Evolutionary conservation across 2,797 vertebrate genomes (phyloP).

Genomic region (Falco cherrug): DNA sequence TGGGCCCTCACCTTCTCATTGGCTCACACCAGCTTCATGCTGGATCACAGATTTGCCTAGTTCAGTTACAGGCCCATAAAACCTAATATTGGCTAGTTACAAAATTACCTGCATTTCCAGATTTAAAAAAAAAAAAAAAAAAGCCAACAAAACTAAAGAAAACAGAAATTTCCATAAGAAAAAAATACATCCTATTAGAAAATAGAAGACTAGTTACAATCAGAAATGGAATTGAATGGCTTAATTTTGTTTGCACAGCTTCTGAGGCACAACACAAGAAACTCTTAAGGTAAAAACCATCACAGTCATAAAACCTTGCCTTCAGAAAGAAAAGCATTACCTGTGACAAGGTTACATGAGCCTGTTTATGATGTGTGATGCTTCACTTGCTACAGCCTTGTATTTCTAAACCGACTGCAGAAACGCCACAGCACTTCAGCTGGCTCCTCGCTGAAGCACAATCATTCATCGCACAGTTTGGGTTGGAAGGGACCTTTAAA

Average conservation of each 20-base stretch:
- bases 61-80: not conserved
- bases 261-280: not conserved
- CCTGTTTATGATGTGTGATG: not conserved
- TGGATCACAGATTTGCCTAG: not conserved
- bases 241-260: not conserved
- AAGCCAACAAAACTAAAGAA: not conserved
- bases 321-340: not conserved
- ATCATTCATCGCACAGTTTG: accelerated
- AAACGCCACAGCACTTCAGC: not conserved
- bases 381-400: not conserved
- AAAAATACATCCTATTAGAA: not conserved
- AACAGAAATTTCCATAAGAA: not conserved
- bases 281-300: not conserved
- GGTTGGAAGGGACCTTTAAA: not conserved
- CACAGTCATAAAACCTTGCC: not conserved
- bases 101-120: not conserved
- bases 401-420: not conserved
- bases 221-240: not conserved
- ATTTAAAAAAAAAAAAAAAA: not conserved
- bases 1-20: not conserved
- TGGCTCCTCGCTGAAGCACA: not conserved
- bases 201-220: not conserved
- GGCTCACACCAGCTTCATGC: not conserved
- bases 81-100: not conserved
- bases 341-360: accelerated